These are phyloP conservation scores for Muntiacus reevesi DNA, from an alignment of 2,113 vertebrate species.

Conservation along the genomic window DNA sequence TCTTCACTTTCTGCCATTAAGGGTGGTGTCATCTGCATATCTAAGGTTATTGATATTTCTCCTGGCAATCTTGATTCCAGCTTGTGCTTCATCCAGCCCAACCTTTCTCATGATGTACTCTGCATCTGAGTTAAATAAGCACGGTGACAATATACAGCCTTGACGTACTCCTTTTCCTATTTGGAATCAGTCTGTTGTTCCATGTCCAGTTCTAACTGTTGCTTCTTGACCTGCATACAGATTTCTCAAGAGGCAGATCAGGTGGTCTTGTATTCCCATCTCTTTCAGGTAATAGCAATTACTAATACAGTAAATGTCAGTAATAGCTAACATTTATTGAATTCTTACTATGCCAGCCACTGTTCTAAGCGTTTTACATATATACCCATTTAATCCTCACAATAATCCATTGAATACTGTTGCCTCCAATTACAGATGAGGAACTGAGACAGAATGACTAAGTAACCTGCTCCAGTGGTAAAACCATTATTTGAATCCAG, in stretches of 20 bases:
- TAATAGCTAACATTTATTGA: not conserved
- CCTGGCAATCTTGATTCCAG: not conserved
- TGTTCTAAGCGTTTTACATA: not conserved
- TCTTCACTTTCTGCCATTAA: not conserved
- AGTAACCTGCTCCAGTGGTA: not conserved
- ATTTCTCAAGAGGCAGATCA: not conserved
- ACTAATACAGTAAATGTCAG: not conserved
- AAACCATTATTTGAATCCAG: slow-evolving; percentile 26
- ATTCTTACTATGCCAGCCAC: not conserved
- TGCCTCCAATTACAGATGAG: not conserved
- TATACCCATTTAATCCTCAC: not conserved
- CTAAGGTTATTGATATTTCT: not conserved
- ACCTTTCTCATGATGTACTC: not conserved
- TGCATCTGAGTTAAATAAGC: not conserved
- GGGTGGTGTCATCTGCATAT: not conserved
- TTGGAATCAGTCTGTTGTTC: not conserved
- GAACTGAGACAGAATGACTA: not conserved
- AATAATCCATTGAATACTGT: not conserved
- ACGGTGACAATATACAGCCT: not conserved
- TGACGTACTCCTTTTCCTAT: not conserved
- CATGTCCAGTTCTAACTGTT: not conserved
- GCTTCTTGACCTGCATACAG: not conserved
- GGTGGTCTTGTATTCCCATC: not conserved
- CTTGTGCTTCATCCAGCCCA: not conserved
- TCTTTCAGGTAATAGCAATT: not conserved